Conservation (phyloP, 2,888 invertebrate genomes). For the Archips xylosteana region DNA sequence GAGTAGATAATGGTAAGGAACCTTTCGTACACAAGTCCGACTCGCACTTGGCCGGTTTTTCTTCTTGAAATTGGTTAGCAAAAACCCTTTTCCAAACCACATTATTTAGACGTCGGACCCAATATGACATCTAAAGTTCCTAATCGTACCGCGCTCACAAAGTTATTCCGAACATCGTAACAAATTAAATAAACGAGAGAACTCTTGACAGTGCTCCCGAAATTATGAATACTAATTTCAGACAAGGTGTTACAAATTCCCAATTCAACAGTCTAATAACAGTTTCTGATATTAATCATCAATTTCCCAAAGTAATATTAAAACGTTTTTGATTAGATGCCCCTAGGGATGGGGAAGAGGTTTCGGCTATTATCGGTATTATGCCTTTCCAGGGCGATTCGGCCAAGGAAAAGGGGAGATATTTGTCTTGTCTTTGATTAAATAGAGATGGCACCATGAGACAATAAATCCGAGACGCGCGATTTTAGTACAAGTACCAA, state of each 20-base stretch:
- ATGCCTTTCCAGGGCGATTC: background rate
- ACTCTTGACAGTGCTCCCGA: background rate
- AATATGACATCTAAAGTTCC: background rate
- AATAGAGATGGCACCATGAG: too few relatives aligned
- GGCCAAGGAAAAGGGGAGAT: background rate
- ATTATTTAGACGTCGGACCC: background rate
- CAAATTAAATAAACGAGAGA: constrained; percentile 26
- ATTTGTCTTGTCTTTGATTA: too few relatives aligned
- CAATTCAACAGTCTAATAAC: constrained; percentile 36
- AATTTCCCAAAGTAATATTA: constrained; percentile 25
- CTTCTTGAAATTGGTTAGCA: too few relatives aligned
- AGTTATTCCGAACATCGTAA: constrained; percentile 12
- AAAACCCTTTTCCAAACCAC: too few relatives aligned
- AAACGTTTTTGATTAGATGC: constrained; percentile 10
- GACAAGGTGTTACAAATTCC: constrained; percentile 30
- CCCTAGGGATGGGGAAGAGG: constrained; percentile 3
- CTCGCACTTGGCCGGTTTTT: too few relatives aligned
- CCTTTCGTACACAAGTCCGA: too few relatives aligned
- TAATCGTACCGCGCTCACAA: background rate
- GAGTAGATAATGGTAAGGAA: too few relatives aligned
- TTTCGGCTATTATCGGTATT: constrained; percentile 3
- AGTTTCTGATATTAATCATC: constrained; percentile 26
- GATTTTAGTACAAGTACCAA: too few relatives aligned
- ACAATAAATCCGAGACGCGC: too few relatives aligned
- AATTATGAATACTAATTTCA: constrained; percentile 21